Evolutionary conservation across 1,140 invertebrate genomes (phyloP), one percentile per base, ranked within the genome.

Genomic region (Anastrepha obliqua): DNA sequence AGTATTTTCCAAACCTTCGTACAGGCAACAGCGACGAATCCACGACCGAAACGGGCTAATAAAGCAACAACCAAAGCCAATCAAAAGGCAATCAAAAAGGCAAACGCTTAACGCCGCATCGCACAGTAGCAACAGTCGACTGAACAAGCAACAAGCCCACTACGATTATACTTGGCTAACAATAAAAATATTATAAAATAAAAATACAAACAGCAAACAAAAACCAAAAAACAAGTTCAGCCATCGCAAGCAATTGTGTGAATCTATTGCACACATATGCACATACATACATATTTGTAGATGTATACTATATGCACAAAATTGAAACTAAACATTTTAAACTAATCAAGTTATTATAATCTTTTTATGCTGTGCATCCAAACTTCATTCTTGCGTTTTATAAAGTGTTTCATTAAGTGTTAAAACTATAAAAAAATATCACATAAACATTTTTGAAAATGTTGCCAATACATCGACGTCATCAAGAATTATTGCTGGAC

Each of bases 1-100:
- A 89, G 88, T 89, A 87, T 89, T 88, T 87, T 87, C 65, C 44
- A 88, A 89, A 89, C 88, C 88, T 89, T 89, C 88, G 87, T 70
- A 39, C 42, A 86, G 74, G 62, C 59, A 86, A 87, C 87, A 88
- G 64, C 81, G 62, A 44, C 51, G 13, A 13, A 86, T 5, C 85
- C 20, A 17, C 59, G 62, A 62, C 85, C n/a, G n/a, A 15, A 62
- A n/a, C 74, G n/a, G n/a, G 74, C 74, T 81, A 58, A 58, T 29
- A 81, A 86, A 47, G 85, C 85, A 86, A 55, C 59, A 62, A 86
- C 51, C 59, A 39, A 39, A 42, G 59, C 58, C 55, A 86, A 86
- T 86, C 85, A 85, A 74, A 74, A 74, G 67, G 67, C 51, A 86
- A 86, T 86, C 85, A 81, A 81, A 81, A 81, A 51, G 74, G 74